A percentile compares a stretch with the other conserved stretches of the same genome.
Evolutionary conservation across 2,888 invertebrate species (phyloP).

Genomic region (Parnassius smintheus): DNA sequence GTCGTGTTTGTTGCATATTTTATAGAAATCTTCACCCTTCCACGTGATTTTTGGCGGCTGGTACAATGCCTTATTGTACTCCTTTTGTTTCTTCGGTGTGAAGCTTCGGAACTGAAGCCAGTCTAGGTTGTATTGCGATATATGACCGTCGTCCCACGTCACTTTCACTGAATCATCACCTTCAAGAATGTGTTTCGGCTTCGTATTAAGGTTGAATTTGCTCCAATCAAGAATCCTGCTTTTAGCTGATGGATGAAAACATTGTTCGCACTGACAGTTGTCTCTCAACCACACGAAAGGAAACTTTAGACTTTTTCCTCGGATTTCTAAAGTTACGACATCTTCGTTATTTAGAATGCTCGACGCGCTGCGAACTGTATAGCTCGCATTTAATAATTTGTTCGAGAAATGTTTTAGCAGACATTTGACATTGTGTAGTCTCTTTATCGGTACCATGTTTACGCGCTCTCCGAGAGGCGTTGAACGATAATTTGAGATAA

Average conservation of each 20-base stretch:
- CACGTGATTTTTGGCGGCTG: slow-evolving; percentile 77
- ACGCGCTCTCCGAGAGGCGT: slow-evolving; percentile 9
- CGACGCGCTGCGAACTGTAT: not conserved
- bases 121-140: slow-evolving; percentile 73
- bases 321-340: slow-evolving; percentile 51
- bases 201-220: slow-evolving; percentile 76
- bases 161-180: slow-evolving; percentile 62
- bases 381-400: slow-evolving; percentile 1
- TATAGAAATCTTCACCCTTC: slow-evolving; percentile 74
- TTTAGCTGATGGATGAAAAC: slow-evolving; percentile 82
- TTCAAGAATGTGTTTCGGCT: slow-evolving; percentile 57
- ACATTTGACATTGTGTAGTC: slow-evolving; percentile 2
- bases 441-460: slow-evolving; percentile 20
- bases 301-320: slow-evolving; percentile 66
- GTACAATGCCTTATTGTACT: slow-evolving; percentile 75
- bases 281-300: slow-evolving; percentile 87
- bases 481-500: slow-evolving; percentile 9
- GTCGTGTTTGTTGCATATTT: slow-evolving; percentile 71
- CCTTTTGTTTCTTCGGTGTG: slow-evolving; percentile 57
- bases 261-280: slow-evolving; percentile 85
- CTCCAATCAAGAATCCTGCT: slow-evolving; percentile 83
- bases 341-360: slow-evolving; percentile 34
- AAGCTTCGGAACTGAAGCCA: slow-evolving; percentile 84
- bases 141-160: slow-evolving; percentile 84
- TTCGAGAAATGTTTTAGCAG: slow-evolving; percentile 1